Evolutionary conservation across 2,888 invertebrate genomes (phyloP).

Genomic region (Gerris lacustris): DNA sequence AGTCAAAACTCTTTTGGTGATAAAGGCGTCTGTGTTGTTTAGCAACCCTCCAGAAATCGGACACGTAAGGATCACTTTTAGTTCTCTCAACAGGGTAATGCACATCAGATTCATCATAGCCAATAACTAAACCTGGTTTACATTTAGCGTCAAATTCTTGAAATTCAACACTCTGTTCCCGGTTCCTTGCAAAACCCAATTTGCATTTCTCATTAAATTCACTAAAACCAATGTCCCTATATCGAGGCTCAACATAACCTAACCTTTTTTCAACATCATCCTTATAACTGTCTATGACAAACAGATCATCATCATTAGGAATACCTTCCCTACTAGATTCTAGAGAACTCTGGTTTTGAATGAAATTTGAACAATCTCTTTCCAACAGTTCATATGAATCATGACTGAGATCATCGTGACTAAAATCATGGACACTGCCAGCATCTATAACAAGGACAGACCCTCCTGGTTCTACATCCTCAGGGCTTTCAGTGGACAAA

Average conservation of each 20-base stretch:
- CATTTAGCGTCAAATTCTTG: conserved; percentile 31
- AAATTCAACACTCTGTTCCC: conserved; percentile 27
- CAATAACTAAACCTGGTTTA: conserved; percentile 29
- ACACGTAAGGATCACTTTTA: conserved; percentile 72
- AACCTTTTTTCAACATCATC: conserved; percentile 29
- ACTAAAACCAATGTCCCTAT: conserved; percentile 31
- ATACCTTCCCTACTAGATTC: conserved; percentile 63
- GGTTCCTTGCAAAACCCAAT: conserved; percentile 29
- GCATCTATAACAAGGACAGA: conserved; percentile 32
- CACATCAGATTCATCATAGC: conserved; percentile 36
- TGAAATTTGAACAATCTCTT: conserved; percentile 23
- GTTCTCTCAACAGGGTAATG: conserved; percentile 45
- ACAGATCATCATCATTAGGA: conserved; percentile 65
- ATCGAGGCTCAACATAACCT: conserved; percentile 31
- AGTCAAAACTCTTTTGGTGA: conserved; percentile 38
- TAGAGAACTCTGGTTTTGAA: conserved; percentile 34
- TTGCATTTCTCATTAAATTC: conserved; percentile 33
- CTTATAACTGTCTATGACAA: conserved; percentile 59
- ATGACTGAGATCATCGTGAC: conserved; percentile 76
- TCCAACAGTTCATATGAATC: conserved; percentile 78
- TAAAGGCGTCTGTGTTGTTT: conserved; percentile 41
- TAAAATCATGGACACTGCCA: conserved; percentile 36
- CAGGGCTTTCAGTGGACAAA: conserved; percentile 50
- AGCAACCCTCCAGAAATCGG: conserved; percentile 45
- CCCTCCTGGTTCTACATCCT: conserved; percentile 49